Conservation (phyloP, 2,113 vertebrate genomes). For the Pundamilia nyererei region DNA sequence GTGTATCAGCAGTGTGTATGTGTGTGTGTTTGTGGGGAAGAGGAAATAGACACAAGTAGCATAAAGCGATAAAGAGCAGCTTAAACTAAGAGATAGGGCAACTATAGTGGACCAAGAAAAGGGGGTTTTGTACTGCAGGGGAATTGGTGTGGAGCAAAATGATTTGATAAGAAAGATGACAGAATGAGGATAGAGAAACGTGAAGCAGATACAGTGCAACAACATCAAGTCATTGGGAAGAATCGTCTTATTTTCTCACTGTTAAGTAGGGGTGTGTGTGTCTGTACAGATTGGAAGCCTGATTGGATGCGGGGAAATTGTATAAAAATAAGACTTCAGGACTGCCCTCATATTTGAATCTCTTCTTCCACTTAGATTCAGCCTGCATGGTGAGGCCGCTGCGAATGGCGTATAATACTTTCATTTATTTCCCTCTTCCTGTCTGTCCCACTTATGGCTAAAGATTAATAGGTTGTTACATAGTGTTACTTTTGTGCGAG, state of each 20-base stretch:
- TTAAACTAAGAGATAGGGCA: background rate
- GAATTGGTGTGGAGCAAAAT: background rate
- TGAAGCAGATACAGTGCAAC: background rate
- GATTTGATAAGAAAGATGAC: conserved; percentile 1
- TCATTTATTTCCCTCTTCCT: background rate
- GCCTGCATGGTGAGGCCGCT: background rate
- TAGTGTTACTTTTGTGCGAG: background rate
- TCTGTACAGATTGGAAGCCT: conserved; percentile 17
- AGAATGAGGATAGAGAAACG: background rate
- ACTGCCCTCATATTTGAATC: background rate
- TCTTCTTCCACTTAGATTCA: background rate
- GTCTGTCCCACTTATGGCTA: background rate
- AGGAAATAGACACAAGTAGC: background rate
- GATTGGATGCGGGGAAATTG: conserved; percentile 5
- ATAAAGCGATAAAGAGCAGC: background rate
- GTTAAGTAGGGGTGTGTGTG: background rate
- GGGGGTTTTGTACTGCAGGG: background rate
- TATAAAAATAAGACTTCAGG: background rate
- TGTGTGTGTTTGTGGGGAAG: background rate
- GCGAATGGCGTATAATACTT: background rate
- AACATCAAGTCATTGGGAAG: background rate
- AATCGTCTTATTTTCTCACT: background rate
- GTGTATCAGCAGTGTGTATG: background rate
- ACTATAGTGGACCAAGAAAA: background rate
- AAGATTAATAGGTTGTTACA: background rate